Percentiles rank a stretch among this genome's conserved stretches.
These are phyloP conservation scores for Yoshiicerus persimilis DNA, from an alignment of 1,140 invertebrate species.

Conservation along the genomic window DNA sequence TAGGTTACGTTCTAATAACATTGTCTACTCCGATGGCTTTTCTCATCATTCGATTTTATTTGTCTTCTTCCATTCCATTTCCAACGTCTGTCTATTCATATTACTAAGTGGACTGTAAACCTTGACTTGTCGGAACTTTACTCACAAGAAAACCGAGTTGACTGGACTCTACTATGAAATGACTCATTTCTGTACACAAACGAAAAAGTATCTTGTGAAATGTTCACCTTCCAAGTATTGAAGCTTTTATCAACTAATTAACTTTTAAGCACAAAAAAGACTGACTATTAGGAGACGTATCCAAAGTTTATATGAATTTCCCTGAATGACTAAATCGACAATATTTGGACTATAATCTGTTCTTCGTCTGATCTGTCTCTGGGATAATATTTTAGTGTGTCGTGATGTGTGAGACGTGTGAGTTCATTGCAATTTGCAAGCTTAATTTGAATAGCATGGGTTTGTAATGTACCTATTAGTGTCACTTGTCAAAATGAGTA, in stretches of 20 bases:
- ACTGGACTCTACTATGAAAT: not conserved
- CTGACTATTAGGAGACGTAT: too few relatives aligned
- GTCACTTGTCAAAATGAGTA: not conserved
- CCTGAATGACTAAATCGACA: too few relatives aligned
- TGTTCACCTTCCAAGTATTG: not conserved
- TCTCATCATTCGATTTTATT: not conserved
- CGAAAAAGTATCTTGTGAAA: not conserved
- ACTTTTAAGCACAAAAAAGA: too few relatives aligned
- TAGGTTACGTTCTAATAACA: not conserved
- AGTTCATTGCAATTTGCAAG: not conserved
- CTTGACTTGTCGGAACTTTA: not conserved
- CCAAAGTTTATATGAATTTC: too few relatives aligned
- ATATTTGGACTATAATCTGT: not conserved
- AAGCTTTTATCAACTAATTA: too few relatives aligned
- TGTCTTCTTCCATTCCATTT: conserved; percentile 13
- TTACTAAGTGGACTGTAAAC: not conserved
- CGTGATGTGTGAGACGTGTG: not conserved
- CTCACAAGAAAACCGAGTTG: not conserved
- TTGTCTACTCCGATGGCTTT: conserved; percentile 14
- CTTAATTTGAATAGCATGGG: not conserved
- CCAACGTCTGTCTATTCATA: not conserved
- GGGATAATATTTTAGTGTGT: not conserved
- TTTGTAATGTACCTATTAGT: not conserved
- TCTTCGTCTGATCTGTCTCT: not conserved
- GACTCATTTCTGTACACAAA: not conserved